Evolutionary conservation across 35 echinoderm and acorn worm genomes (phyloP).

Genomic region (Heliocidaris erythrogramma): DNA sequence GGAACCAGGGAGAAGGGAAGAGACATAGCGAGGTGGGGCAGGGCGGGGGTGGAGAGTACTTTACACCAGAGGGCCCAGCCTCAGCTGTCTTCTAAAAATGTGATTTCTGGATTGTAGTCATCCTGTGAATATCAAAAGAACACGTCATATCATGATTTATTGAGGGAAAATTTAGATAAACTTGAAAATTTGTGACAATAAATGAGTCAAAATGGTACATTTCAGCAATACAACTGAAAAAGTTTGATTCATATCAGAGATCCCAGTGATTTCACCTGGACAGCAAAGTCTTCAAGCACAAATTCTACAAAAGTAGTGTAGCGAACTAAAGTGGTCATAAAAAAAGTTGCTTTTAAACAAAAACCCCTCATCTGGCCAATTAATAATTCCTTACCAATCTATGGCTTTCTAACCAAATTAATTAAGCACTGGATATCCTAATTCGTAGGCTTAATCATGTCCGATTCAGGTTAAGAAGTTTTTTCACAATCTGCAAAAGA

Average conservation of each 20-base stretch:
- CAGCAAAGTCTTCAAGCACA: no score
- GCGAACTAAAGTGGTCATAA: no score
- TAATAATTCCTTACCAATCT: neutral
- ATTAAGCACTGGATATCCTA: no score
- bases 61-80: neutral
- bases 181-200: neutral
- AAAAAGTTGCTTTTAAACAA: no score
- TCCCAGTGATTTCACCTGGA: no score
- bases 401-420: neutral
- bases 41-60: neutral
- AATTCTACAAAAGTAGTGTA: no score
- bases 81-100: conserved; percentile 51
- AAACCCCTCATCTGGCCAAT: no score
- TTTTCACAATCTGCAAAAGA: no score
- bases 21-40: neutral
- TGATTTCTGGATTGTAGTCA: conserved; percentile 36
- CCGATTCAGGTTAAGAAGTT: no score
- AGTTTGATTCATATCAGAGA: no score
- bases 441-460: no score
- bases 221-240: neutral
- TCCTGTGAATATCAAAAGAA: conserved; percentile 20
- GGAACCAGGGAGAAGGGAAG: neutral
- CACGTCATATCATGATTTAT: neutral
- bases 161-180: neutral
- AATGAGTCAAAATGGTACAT: neutral